Percentiles rank a stretch among this genome's conserved stretches.
These are phyloP conservation scores for Argopecten irradians DNA, from an alignment of 1,140 invertebrate genomes.

Conservation along the genomic window DNA sequence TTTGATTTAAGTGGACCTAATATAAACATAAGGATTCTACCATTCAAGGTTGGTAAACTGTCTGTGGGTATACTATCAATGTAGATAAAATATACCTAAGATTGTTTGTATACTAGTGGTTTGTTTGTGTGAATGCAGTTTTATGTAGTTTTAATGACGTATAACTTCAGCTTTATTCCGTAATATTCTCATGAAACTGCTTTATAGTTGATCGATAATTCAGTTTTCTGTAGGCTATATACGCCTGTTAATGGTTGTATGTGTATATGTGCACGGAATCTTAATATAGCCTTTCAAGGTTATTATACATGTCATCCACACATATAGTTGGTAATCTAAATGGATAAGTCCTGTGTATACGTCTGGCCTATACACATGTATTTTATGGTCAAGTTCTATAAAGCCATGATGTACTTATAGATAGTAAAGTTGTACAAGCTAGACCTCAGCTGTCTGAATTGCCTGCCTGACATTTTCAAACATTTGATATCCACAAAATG, in stretches of 20 bases:
- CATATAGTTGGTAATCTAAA: background rate
- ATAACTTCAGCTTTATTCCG: background rate
- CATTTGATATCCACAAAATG: too few relatives aligned
- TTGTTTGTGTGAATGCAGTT: background rate
- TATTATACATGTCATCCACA: background rate
- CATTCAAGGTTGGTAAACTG: background rate
- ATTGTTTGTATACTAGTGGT: background rate
- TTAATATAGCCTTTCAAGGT: background rate
- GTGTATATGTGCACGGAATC: background rate
- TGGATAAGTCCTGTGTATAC: background rate
- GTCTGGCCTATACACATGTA: background rate
- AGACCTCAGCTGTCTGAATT: too few relatives aligned
- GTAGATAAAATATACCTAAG: background rate
- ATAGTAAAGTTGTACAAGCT: too few relatives aligned
- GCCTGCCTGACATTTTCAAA: too few relatives aligned
- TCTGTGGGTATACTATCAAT: background rate
- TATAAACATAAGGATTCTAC: background rate
- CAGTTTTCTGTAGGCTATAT: background rate
- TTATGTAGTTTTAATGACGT: background rate
- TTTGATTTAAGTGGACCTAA: background rate
- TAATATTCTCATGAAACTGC: background rate
- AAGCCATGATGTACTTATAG: too few relatives aligned
- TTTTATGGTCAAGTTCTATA: background rate
- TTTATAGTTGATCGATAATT: background rate
- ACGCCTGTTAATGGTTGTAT: background rate